Conservation (phyloP, 2,113 vertebrate genomes). For the Ariopsis seemanni region DNA sequence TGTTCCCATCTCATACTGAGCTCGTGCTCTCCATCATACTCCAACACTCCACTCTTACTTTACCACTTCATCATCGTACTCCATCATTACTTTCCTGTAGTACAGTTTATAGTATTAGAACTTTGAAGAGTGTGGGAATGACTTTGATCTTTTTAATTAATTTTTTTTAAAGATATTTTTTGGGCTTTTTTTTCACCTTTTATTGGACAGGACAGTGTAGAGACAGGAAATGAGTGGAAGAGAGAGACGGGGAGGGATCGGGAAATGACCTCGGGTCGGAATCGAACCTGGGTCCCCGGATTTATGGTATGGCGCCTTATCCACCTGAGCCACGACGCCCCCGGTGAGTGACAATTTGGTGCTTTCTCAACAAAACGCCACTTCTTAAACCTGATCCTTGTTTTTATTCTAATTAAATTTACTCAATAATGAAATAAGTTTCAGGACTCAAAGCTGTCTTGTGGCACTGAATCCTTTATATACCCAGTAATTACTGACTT, state of each 20-base stretch:
- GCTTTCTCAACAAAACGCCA: background rate
- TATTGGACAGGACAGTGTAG: too few species aligned
- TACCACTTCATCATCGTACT: background rate
- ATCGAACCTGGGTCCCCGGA: too few species aligned
- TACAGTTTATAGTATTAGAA: background rate
- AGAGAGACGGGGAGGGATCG: too few species aligned
- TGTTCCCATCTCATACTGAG: background rate
- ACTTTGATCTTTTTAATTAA: background rate
- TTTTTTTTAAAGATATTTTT: background rate
- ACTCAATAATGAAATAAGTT: too few species aligned
- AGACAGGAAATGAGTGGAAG: too few species aligned
- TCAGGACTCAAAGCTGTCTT: too few species aligned
- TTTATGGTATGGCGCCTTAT: too few species aligned
- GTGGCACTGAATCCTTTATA: background rate
- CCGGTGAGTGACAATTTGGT: too few species aligned
- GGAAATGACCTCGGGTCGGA: too few species aligned
- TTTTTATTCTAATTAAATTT: background rate
- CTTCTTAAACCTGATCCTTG: background rate
- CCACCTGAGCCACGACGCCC: too few species aligned
- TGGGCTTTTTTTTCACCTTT: too few species aligned
- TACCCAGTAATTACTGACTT: too few species aligned
- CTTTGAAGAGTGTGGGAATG: background rate
- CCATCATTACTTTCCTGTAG: background rate
- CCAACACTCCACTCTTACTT: background rate
- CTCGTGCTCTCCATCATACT: background rate